phyloP scores from a whole-genome alignment of 2,113 vertebrate genomes.

The Mus spicilegus region DNA sequence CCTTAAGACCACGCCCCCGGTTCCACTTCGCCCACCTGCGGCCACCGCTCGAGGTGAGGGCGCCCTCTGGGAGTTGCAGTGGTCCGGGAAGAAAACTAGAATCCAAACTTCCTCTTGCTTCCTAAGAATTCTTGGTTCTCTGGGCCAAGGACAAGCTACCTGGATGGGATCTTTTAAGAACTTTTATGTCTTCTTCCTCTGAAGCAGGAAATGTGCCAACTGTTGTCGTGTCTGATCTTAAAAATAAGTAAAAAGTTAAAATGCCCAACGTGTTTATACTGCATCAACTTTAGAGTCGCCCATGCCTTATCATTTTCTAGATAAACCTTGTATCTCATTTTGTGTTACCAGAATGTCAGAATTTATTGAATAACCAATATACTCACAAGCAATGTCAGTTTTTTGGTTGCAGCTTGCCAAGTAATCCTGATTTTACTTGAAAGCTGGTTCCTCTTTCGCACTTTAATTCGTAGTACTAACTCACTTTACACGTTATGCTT shows the following conservation, averaged over 20 bases:
- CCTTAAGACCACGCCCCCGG: neutral
- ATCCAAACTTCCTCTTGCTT: rapidly evolving
- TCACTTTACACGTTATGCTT: neutral
- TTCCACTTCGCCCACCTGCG: neutral
- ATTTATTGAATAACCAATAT: neutral
- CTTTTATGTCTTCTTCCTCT: neutral
- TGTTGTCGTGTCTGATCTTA: neutral
- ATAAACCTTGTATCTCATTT: neutral
- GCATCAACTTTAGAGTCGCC: neutral
- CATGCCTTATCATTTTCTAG: neutral
- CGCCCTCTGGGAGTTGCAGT: neutral
- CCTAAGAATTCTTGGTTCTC: neutral
- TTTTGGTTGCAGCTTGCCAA: neutral
- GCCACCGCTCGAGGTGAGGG: neutral
- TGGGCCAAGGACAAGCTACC: neutral
- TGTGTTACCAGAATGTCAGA: neutral
- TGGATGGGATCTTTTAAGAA: neutral
- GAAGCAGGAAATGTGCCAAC: neutral
- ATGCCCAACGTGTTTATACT: neutral
- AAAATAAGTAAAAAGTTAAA: neutral
- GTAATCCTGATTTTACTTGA: neutral
- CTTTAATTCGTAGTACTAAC: neutral
- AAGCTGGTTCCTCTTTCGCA: neutral
- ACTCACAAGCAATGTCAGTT: neutral
- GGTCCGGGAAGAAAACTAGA: rapidly evolving